Evolutionary conservation across 2,797 vertebrate species (phyloP), one percentile per base, ranked within the genome.

Genomic region (Sebastes minor): DNA sequence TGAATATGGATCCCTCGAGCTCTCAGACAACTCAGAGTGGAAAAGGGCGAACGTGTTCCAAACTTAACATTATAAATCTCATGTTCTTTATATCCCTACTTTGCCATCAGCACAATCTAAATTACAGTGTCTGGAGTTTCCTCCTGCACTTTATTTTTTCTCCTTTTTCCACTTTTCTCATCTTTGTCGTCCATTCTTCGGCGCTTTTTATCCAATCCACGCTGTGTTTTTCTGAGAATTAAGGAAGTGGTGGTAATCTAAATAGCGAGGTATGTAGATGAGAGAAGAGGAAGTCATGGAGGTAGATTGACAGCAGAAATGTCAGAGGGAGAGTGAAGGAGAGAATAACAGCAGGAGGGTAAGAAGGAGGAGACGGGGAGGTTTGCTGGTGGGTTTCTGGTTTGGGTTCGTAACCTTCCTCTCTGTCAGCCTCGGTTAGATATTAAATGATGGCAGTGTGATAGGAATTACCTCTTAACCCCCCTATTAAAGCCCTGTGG

Each of bases 401-500:
- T 92, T 93, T 85, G 88, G 85, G 91, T 92, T 95, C 83, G n/a
- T 95, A 94, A 95, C 94, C 92, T 94, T 93, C 83, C 87, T 89
- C 86, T 86, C 89, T 92, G 94, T 95, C 95, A 92, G 87, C 85
- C 84, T 92, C 59, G 86, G 87, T 94, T 95, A 93, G 79, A 86
- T 92, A 92, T 90, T 91, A 94, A 94, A 94, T 92, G 93, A 93
- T 91, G 92, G 91, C 91, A 92, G 93, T 90, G 88, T 90, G 92
- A 95, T 93, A 93, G 91, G 91, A 95, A 93, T 91, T 88, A 94
- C 91, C 90, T 94, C 89, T 86, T 92, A 95, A 93, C 92, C 93
- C 92, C 89, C 90, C 90, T 78, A 92, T 94, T 94, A 94, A 94
- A 95, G 92, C 86, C 66, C 86, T 92, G 94, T 52, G 94, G 94